phyloP scores from a whole-genome alignment of 2,113 vertebrate genomes.

The Siphamia tubifer region DNA sequence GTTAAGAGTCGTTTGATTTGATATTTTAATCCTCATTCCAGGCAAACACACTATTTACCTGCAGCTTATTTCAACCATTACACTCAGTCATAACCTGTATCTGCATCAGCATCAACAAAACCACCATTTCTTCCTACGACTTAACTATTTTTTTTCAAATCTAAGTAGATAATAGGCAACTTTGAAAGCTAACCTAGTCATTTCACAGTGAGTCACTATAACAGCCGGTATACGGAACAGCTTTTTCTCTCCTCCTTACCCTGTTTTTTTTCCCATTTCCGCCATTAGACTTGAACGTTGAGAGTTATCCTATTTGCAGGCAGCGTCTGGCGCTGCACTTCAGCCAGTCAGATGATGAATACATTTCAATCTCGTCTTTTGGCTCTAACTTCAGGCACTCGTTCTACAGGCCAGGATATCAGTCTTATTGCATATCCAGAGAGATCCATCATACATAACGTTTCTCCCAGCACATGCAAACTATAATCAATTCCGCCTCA shows the following conservation, averaged over 20 bases:
- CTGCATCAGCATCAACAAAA: background rate
- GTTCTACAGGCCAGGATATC: conserved; percentile 21
- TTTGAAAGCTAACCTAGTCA: background rate
- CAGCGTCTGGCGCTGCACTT: conserved; percentile 30
- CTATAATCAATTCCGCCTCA: conserved; percentile 15
- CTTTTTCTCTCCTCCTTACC: background rate
- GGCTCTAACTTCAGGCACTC: conserved; percentile 41
- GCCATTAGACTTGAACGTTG: conserved; percentile 14
- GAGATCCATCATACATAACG: conserved; percentile 47
- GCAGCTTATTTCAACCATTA: conserved; percentile 1
- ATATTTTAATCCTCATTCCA: too few species aligned
- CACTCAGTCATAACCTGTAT: background rate
- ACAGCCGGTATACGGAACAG: background rate
- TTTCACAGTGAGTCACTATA: background rate
- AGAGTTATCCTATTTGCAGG: conserved; percentile 51
- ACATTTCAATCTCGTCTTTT: conserved; percentile 60
- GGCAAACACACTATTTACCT: too few species aligned
- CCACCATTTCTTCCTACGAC: background rate
- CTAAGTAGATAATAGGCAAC: background rate
- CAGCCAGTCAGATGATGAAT: conserved; percentile 52
- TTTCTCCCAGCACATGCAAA: conserved; percentile 37
- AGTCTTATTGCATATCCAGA: conserved; percentile 60
- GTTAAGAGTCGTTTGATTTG: too few species aligned
- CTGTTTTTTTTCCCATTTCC: conserved; percentile 2
- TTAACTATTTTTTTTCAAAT: background rate